These are phyloP conservation scores for Eulemur mongoz DNA, from an alignment of 2,797 vertebrate genomes.

Conservation along the genomic window DNA sequence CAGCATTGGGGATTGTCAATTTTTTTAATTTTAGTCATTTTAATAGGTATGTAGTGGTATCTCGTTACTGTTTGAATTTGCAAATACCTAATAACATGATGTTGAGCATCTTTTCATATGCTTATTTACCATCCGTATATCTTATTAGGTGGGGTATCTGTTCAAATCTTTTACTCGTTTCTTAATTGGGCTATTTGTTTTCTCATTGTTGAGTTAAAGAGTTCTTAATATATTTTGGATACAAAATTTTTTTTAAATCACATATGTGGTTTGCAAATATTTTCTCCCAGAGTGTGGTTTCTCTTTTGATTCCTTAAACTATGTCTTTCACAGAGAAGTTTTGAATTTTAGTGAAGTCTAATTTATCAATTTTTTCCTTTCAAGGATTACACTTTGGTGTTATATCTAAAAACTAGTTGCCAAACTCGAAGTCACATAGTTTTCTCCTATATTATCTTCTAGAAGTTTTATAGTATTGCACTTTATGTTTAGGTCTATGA, in stretches of 20 bases:
- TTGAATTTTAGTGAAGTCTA: neutral
- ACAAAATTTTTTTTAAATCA: neutral
- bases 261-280: constrained; percentile 23
- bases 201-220: neutral
- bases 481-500: neutral
- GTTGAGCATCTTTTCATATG: neutral
- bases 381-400: neutral
- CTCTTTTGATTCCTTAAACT: neutral
- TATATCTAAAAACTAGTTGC: neutral
- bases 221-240: neutral
- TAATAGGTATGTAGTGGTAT: neutral
- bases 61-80: constrained; percentile 6
- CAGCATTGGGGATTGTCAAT: neutral
- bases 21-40: neutral
- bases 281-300: neutral
- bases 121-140: neutral
- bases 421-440: neutral
- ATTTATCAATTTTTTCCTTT: neutral
- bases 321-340: neutral
- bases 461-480: neutral
- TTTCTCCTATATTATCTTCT: neutral
- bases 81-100: neutral
- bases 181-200: constrained; percentile 10
- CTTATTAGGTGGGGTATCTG: neutral
- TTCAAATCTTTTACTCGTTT: constrained; percentile 18